Conservation (phyloP, 2,113 vertebrate species). For the Chaetorhynchus papuensis region DNA sequence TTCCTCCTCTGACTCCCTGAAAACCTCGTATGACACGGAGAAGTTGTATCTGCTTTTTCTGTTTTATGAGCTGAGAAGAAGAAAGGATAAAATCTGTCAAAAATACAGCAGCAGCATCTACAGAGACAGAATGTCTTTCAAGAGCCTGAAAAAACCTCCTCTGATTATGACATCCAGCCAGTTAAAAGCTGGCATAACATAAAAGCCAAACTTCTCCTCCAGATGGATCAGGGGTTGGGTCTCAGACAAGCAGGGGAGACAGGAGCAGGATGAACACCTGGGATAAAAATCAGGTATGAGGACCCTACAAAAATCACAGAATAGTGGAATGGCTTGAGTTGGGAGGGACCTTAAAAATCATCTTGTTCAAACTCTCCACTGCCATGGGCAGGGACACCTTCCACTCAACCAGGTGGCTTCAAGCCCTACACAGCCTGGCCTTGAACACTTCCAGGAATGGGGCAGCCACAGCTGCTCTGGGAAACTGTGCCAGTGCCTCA, state of each 20-base stretch:
- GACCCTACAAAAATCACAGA: not conserved
- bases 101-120: not conserved
- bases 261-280: not conserved
- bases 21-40: not conserved
- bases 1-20: not conserved
- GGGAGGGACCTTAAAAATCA: not conserved
- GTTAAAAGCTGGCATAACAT: not conserved
- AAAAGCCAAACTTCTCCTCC: not conserved
- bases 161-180: not conserved
- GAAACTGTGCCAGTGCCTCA: not conserved
- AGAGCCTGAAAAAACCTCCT: not conserved
- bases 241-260: not conserved
- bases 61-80: not conserved
- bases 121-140: not conserved
- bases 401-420: not conserved
- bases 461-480: not conserved
- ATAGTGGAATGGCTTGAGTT: not conserved
- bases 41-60: not conserved
- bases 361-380: not conserved
- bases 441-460: not conserved
- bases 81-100: not conserved
- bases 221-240: accelerated
- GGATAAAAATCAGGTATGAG: not conserved
- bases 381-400: not conserved
- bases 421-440: not conserved